A percentile compares a stretch with the other conserved stretches of the same genome.
These are phyloP conservation scores for Rhinella marina DNA, from an alignment of 2,797 vertebrate genomes.

Conservation along the genomic window DNA sequence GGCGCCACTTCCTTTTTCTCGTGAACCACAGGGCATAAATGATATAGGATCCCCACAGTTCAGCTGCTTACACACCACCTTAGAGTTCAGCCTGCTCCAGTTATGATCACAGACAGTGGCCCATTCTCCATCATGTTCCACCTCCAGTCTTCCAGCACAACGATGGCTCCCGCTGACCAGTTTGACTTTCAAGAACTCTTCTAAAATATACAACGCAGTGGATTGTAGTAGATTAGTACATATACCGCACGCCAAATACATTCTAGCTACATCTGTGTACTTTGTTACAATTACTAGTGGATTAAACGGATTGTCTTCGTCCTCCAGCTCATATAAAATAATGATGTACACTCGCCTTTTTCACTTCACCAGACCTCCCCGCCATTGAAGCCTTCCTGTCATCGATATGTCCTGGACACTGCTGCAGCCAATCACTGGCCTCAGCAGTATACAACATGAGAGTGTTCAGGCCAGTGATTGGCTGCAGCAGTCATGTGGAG, in stretches of 20 bases:
- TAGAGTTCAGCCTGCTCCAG: slow-evolving; percentile 66
- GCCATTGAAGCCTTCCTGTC: no score
- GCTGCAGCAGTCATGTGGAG: no score
- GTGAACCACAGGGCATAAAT: slow-evolving; percentile 64
- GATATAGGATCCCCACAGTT: slow-evolving; percentile 66
- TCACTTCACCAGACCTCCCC: no score
- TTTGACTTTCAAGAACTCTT: slow-evolving; percentile 61
- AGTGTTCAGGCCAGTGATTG: no score
- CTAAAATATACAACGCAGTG: not conserved
- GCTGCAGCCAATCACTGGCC: no score
- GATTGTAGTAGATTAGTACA: not conserved
- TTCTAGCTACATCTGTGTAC: not conserved
- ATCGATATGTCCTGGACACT: no score
- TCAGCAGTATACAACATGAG: no score
- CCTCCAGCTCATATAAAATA: no score
- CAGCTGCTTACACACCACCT: slow-evolving; percentile 69
- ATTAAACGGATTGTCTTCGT: no score
- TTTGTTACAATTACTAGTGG: not conserved
- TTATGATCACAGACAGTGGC: slow-evolving; percentile 70
- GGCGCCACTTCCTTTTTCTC: slow-evolving; percentile 32
- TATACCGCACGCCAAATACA: not conserved
- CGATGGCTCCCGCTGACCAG: slow-evolving; percentile 65
- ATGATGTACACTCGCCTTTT: no score
- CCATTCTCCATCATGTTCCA: slow-evolving; percentile 66
- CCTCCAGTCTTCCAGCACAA: slow-evolving; percentile 71